Evolutionary conservation across 2,888 invertebrate genomes (phyloP).

Genomic region (Pherbina coryleti): DNA sequence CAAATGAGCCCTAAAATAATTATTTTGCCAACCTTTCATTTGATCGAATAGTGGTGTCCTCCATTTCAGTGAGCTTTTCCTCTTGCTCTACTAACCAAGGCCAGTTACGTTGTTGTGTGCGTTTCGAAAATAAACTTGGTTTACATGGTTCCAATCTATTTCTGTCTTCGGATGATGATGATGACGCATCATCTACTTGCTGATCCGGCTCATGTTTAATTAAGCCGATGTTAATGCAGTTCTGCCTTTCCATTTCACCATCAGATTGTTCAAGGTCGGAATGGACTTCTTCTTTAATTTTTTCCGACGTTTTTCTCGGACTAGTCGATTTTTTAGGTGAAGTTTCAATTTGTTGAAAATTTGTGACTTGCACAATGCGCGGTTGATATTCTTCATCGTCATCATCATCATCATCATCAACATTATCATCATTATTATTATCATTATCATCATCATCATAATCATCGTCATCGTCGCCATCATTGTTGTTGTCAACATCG

Average conservation of each 20-base stretch:
- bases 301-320: conserved; percentile 30
- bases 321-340: background rate
- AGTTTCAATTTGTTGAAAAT: conserved; percentile 57
- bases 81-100: conserved; percentile 69
- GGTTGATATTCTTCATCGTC: conserved; percentile 59
- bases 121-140: conserved; percentile 67
- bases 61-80: conserved; percentile 36
- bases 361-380: conserved; percentile 67
- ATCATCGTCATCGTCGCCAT: conserved; percentile 47
- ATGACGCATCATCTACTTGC: conserved; percentile 26
- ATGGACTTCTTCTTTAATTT: conserved; percentile 52
- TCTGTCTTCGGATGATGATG: conserved; percentile 21
- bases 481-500: conserved; percentile 41
- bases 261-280: conserved; percentile 46
- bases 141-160: conserved; percentile 54
- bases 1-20: too few relatives aligned
- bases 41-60: conserved; percentile 23
- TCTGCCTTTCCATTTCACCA: conserved; percentile 13
- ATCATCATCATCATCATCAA: conserved; percentile 37
- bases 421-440: conserved; percentile 39
- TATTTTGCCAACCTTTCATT: background rate
- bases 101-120: conserved; percentile 63
- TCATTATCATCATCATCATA: conserved; percentile 42
- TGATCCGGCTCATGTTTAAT: background rate
- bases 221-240: too few relatives aligned